phyloP scores from a whole-genome alignment of 2,113 vertebrate species.

The Corythaixoides concolor region DNA sequence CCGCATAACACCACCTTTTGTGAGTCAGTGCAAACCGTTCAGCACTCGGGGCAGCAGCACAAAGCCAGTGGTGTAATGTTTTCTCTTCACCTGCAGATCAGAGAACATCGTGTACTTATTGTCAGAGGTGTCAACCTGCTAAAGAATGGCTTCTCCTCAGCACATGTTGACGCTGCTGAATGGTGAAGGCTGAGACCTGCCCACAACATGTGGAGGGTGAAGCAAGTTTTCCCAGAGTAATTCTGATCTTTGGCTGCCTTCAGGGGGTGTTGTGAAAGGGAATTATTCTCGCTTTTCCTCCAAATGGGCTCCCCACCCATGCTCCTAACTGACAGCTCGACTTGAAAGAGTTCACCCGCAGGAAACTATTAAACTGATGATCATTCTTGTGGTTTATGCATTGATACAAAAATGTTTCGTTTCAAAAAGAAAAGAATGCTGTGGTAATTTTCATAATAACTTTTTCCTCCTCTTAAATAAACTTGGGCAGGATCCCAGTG shows the following conservation, averaged over 20 bases:
- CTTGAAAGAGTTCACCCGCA: conserved; percentile 71
- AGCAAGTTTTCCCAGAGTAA: neutral
- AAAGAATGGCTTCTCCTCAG: neutral
- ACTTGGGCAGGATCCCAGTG: conserved; percentile 65
- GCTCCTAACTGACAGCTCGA: conserved; percentile 61
- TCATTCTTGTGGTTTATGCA: conserved; percentile 76
- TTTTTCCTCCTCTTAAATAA: conserved; percentile 75
- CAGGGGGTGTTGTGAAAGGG: conserved; percentile 30
- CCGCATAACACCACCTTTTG: neutral
- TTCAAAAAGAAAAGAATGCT: conserved; percentile 39
- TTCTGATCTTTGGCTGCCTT: conserved; percentile 14
- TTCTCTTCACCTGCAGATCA: conserved; percentile 12
- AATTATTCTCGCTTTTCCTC: conserved; percentile 12
- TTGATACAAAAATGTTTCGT: conserved; percentile 65
- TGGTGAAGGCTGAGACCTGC: conserved; percentile 12
- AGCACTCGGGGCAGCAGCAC: neutral
- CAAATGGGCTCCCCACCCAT: conserved; percentile 32
- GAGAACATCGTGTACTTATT: neutral
- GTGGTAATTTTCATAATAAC: conserved; percentile 72
- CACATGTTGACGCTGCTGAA: neutral
- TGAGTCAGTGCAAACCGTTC: neutral
- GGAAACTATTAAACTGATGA: conserved; percentile 77
- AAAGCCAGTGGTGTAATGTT: neutral
- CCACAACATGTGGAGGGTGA: neutral
- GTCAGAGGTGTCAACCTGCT: neutral